A percentile compares a stretch with the other conserved stretches of the same genome.
Conservation (phyloP, 2,888 invertebrate genomes). For the Gymnosoma rotundatum region DNA sequence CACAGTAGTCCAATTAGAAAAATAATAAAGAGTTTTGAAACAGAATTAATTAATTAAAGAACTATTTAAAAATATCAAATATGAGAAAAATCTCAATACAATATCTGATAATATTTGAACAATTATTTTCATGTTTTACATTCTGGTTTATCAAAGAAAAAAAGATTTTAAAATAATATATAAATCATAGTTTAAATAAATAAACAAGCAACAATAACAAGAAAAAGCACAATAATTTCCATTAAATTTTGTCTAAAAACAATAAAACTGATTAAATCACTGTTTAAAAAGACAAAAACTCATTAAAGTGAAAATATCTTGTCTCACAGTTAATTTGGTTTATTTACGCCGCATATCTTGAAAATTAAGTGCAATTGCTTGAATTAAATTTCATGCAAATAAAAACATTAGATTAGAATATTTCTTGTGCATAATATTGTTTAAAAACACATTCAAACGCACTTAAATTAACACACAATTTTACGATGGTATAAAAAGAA, state of each 20-base stretch:
- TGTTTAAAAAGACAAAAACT: not conserved
- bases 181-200: too few species aligned
- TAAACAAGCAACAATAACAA: not conserved
- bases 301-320: conserved; percentile 40
- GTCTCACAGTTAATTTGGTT: conserved; percentile 61
- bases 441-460: conserved; percentile 9
- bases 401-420: conserved; percentile 77
- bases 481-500: conserved; percentile 7
- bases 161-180: too few species aligned
- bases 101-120: too few species aligned
- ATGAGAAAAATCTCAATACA: too few species aligned
- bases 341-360: conserved; percentile 71
- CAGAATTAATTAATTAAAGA: too few species aligned
- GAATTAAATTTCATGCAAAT: conserved; percentile 81
- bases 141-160: too few species aligned
- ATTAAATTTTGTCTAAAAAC: conserved; percentile 1
- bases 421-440: conserved; percentile 58
- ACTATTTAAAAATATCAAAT: too few species aligned
- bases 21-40: too few species aligned
- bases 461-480: conserved; percentile 11
- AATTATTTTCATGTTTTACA: too few species aligned
- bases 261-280: not conserved
- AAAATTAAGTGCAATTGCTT: conserved; percentile 81
- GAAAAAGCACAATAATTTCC: not conserved
- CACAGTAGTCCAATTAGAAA: too few species aligned